These are phyloP conservation scores for Sphaerophoria taeniata DNA, from an alignment of 2,888 invertebrate genomes.

Conservation along the genomic window DNA sequence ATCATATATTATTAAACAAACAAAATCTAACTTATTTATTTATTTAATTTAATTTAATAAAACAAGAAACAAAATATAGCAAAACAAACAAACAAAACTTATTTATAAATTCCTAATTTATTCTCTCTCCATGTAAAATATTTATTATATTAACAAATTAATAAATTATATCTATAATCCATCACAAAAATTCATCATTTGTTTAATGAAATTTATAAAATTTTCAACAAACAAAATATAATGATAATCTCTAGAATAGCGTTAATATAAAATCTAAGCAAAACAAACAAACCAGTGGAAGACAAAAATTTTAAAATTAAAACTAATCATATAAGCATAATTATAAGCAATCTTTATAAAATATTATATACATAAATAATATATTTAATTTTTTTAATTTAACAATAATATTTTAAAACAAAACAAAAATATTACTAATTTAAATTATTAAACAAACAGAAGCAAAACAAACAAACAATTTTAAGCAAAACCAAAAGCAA, in stretches of 20 bases:
- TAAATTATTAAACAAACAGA: slow-evolving; percentile 63
- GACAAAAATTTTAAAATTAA: slow-evolving; percentile 75
- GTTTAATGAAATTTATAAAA: slow-evolving; percentile 76
- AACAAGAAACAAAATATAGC: slow-evolving; percentile 73
- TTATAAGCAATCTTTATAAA: slow-evolving; percentile 70
- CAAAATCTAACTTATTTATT: slow-evolving; percentile 77
- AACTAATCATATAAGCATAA: slow-evolving; percentile 74
- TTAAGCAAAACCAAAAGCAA: slow-evolving; percentile 70
- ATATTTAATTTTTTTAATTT: slow-evolving; percentile 69
- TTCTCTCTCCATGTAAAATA: slow-evolving; percentile 66
- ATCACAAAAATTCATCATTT: slow-evolving; percentile 56
- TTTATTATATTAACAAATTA: slow-evolving; percentile 20
- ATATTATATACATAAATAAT: slow-evolving; percentile 67
- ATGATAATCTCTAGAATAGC: slow-evolving; percentile 76
- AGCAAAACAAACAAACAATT: slow-evolving; percentile 53
- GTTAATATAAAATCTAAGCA: slow-evolving; percentile 78
- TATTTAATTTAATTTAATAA: slow-evolving; percentile 75
- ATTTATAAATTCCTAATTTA: slow-evolving; percentile 68
- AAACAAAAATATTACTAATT: slow-evolving; percentile 52
- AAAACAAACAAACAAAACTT: slow-evolving; percentile 65
- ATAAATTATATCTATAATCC: slow-evolving; percentile 66
- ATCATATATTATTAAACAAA: slow-evolving; percentile 75
- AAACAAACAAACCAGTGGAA: slow-evolving; percentile 82
- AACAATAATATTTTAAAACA: slow-evolving; percentile 32
- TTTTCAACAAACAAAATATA: slow-evolving; percentile 74